These are phyloP conservation scores for Empis livida DNA, from an alignment of 2,888 invertebrate species.

Conservation along the genomic window DNA sequence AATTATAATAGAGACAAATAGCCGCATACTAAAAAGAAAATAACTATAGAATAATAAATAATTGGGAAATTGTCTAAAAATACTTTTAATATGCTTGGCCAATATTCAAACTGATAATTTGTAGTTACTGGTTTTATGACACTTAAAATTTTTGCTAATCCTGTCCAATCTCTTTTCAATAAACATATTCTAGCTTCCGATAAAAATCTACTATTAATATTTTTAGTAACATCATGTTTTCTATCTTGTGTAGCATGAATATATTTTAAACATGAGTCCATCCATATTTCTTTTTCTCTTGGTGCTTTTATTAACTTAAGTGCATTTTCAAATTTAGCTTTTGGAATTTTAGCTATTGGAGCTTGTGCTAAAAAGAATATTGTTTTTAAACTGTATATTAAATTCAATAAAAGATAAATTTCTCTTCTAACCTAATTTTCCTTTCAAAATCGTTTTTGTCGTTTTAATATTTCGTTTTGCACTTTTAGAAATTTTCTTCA, in stretches of 20 bases:
- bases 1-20: conserved; percentile 1
- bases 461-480: too few relatives aligned
- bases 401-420: too few relatives aligned
- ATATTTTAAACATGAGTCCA: conserved; percentile 1
- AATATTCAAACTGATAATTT: background rate
- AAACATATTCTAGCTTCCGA: conserved; percentile 15
- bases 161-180: conserved; percentile 6
- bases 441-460: too few relatives aligned
- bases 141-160: conserved; percentile 3
- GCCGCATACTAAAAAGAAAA: conserved; percentile 6
- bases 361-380: background rate
- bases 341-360: conserved; percentile 2
- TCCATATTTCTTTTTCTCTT: background rate
- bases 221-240: background rate
- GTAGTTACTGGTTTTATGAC: background rate
- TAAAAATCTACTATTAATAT: conserved; percentile 14
- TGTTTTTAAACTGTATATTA: too few relatives aligned
- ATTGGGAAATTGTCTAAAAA: background rate
- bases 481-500: too few relatives aligned
- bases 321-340: conserved; percentile 2
- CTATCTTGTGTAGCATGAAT: background rate
- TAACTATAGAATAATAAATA: background rate
- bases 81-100: conserved; percentile 3
- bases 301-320: background rate
- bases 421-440: too few relatives aligned